Base-by-base conservation (phyloP, 1,140 invertebrate species). In the Apis florea region DNA sequence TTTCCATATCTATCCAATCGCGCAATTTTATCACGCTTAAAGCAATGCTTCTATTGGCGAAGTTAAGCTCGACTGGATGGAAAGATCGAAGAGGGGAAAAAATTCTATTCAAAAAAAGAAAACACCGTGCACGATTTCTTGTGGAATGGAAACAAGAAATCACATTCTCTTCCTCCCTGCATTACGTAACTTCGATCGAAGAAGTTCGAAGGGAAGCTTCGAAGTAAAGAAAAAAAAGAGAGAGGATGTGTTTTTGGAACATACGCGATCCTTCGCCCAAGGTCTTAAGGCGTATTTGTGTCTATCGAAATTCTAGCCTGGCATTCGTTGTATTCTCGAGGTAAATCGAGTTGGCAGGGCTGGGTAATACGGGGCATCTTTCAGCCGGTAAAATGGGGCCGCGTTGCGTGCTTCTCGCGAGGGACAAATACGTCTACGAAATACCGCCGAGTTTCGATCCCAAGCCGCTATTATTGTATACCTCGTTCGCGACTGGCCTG, bases 341-440 rank as follows among this genome's bases (percentile, higher is more conserved):
- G 85, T 85, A 84, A 88, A 85, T 81, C 81, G 59, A 84, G 79
- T 86, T 80, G 82, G 40, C 82, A 80, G 68, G 17, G n/a, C 17
- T 63, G 31, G 3, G 78, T 89, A 89, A 88, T 88, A 83, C 79
- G 73, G 72, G 51, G 70, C 82, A 87, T 87, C 85, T 84, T 79
- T 87, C 85, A 88, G 59, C 82, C 31, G 0, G 72, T 79, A 88
- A 88, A 87, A 67, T 68, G 63, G 59, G 73, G 59, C 59, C 31
- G 64, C 64, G 68, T 89, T 71, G 82, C 73, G 64, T 81, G 78
- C 56, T 26, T 47, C 70, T 79, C 83, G 26, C 63, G 47, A 61
- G 79, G 75, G 83, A 90, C 88, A 88, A 89, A 90, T 89, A 89
- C 88, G 85, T 87, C 74, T 79, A 81, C 71, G 40, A 73, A 89